phyloP scores from a whole-genome alignment of 2,797 vertebrate genomes.

The Clarias fuscus region DNA sequence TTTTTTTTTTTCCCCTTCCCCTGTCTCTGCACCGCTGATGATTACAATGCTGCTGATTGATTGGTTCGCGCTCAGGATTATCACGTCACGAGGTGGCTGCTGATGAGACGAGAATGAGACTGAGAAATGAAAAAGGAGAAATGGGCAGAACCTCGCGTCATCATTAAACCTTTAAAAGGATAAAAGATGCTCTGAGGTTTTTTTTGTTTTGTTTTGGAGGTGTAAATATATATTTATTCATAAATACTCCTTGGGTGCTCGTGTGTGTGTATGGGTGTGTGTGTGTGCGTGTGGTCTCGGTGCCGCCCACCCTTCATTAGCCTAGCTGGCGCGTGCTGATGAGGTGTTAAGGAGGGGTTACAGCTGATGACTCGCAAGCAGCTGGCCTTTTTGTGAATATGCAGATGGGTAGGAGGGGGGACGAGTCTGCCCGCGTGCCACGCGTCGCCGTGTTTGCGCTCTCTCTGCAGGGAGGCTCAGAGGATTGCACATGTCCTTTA shows the following conservation, averaged over 20 bases:
- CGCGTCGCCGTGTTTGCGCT: constrained; percentile 84
- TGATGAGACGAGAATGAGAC: constrained; percentile 70
- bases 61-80: constrained; percentile 81
- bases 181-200: constrained; percentile 48
- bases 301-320: constrained; percentile 64
- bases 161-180: constrained; percentile 69
- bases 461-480: constrained; percentile 81
- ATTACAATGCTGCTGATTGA: constrained; percentile 83
- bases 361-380: constrained; percentile 69
- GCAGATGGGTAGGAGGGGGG: constrained; percentile 77
- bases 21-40: constrained; percentile 67
- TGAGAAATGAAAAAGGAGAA: constrained; percentile 29
- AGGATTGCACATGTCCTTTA: constrained; percentile 80
- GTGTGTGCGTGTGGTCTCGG: constrained; percentile 67
- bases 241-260: neutral
- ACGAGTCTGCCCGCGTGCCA: constrained; percentile 69
- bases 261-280: constrained; percentile 61
- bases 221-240: neutral
- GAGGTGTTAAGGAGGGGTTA: constrained; percentile 73
- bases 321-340: constrained; percentile 72
- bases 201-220: neutral
- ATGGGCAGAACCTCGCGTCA: constrained; percentile 65
- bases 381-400: constrained; percentile 81
- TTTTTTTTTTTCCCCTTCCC: constrained; percentile 61
- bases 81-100: constrained; percentile 81